A percentile compares a stretch with the other conserved stretches of the same genome.
These are phyloP conservation scores for Erannis defoliaria DNA, from an alignment of 2,888 invertebrate genomes.

Conservation along the genomic window DNA sequence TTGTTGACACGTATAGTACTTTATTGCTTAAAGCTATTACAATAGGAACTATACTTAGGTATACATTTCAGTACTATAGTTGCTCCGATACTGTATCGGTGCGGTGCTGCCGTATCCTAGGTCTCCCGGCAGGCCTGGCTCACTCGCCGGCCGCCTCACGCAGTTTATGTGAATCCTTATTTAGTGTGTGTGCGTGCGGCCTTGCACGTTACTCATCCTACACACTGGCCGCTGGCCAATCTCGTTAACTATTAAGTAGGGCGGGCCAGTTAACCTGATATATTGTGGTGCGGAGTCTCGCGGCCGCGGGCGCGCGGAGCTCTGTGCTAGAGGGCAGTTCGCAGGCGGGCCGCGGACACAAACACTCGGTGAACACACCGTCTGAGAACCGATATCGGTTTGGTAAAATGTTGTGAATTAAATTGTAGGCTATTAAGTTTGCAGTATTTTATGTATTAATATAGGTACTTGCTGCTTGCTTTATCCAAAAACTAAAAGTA, in stretches of 20 bases:
- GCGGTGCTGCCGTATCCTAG: too few species aligned
- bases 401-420: neutral
- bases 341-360: slow-evolving; percentile 6
- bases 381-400: neutral
- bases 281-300: slow-evolving; percentile 24
- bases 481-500: too few species aligned
- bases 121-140: too few species aligned
- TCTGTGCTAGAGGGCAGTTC: slow-evolving; percentile 21
- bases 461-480: too few species aligned
- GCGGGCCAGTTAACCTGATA: slow-evolving; percentile 30
- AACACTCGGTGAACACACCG: slow-evolving; percentile 11
- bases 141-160: slow-evolving; percentile 6
- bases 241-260: slow-evolving; percentile 43
- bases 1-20: too few species aligned
- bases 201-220: slow-evolving; percentile 37
- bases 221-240: slow-evolving; percentile 36
- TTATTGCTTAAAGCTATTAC: too few species aligned
- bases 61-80: too few species aligned
- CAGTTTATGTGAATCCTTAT: slow-evolving; percentile 34
- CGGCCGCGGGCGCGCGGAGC: slow-evolving; percentile 21
- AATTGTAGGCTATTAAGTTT: neutral
- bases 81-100: neutral
- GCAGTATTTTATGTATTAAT: neutral
- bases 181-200: slow-evolving; percentile 25
- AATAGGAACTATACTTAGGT: too few species aligned